These are phyloP conservation scores for Hydrochoerus hydrochaeris DNA, from an alignment of 2,113 vertebrate genomes.

Conservation along the genomic window DNA sequence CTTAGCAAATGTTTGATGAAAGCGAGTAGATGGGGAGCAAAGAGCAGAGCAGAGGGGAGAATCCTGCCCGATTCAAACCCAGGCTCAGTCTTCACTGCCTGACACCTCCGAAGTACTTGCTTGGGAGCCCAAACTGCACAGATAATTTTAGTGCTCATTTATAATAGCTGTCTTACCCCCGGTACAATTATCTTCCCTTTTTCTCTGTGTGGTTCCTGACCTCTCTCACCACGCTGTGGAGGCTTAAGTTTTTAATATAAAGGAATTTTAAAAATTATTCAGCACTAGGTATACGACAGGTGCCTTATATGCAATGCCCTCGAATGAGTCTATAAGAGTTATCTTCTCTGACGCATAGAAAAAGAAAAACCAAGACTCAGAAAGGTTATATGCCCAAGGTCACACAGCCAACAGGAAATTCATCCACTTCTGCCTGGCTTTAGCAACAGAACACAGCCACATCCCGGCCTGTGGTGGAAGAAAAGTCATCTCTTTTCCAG, in stretches of 20 bases:
- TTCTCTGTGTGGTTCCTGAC: not conserved
- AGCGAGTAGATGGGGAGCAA: not conserved
- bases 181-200: not conserved
- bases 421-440: not conserved
- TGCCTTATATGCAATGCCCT: not conserved
- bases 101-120: not conserved
- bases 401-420: not conserved
- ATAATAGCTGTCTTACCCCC: not conserved
- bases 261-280: not conserved
- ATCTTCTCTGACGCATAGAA: not conserved
- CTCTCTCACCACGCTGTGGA: not conserved
- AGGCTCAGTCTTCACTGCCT: not conserved
- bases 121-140: not conserved
- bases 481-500: not conserved
- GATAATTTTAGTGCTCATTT: not conserved
- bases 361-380: slow-evolving; percentile 25
- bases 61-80: not conserved
- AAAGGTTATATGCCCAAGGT: not conserved
- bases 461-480: not conserved
- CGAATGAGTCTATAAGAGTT: not conserved
- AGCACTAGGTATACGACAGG: not conserved
- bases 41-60: slow-evolving; percentile 27
- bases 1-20: slow-evolving; percentile 26
- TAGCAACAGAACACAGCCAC: not conserved
- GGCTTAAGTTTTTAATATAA: not conserved